Percentiles rank a stretch among this genome's conserved stretches.
Conservation (phyloP, 2,113 vertebrate species). For the Microcebus lehilahytsara region DNA sequence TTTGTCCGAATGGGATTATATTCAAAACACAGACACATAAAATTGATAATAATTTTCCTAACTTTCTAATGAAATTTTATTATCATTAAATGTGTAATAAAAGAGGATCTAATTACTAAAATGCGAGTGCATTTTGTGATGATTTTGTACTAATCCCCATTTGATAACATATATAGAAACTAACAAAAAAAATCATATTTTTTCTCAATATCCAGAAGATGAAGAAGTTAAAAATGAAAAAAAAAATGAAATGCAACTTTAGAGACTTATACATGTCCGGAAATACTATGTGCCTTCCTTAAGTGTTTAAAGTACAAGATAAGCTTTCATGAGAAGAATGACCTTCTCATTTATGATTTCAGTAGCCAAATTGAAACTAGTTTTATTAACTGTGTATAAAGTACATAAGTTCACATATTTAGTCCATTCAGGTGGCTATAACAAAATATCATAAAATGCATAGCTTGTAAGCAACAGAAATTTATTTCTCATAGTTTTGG, state of each 20-base stretch:
- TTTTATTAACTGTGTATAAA: constrained; percentile 32
- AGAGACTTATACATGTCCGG: not conserved
- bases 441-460: not conserved
- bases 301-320: not conserved
- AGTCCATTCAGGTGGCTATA: not conserved
- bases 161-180: not conserved
- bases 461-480: not conserved
- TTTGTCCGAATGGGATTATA: constrained; percentile 12
- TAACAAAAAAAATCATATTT: not conserved
- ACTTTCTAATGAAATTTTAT: not conserved
- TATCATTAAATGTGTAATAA: constrained; percentile 7
- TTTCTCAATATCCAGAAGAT: not conserved
- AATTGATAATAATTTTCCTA: not conserved
- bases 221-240: not conserved
- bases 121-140: not conserved
- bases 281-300: not conserved
- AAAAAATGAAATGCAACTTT: not conserved
- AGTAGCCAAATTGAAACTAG: not conserved
- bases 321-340: constrained; percentile 34
- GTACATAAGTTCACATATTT: not conserved
- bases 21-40: not conserved
- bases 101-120: not conserved
- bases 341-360: constrained; percentile 37
- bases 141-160: not conserved
- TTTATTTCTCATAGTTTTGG: not conserved